Evolutionary conservation across 2,888 invertebrate genomes (phyloP), one percentile per base, ranked within the genome.

Genomic region (Aphodius sticticus): DNA sequence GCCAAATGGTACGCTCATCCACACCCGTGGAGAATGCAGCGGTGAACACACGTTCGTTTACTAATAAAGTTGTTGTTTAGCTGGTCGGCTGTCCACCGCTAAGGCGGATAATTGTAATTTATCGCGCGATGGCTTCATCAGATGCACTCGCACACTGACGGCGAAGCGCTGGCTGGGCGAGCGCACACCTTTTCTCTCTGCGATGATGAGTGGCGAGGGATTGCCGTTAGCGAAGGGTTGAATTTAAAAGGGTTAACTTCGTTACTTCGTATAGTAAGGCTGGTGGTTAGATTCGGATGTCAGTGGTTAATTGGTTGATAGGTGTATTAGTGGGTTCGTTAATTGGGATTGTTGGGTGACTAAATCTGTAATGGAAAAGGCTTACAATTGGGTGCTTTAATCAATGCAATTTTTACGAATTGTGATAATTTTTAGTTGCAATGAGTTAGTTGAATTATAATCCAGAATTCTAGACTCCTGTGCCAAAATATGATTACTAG

Each of bases 21-120:
- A 53, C 53, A 53, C 53, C 53, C 53, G 53, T 53, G 53, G 53
- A 7, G 53, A 53, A 53, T 53, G 53, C 53, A 1, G 53, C 53
- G 53, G 53, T 53, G 53, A 53, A 53, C 53, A 53, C 53, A 53
- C 53, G 53, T 53, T 12, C 53, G 53, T 85, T 84, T 83, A 84
- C 84, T 85, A 85, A 85, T 85, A 85, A 85, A 85, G 85, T 84
- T 82, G 85, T 84, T 85, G 84, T 85, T 85, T 85, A 84, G 84
- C 84, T 78, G 81, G 83, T 81, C 84, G 84, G 84, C 85, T 84
- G 85, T 85, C 84, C 79, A 80, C 80, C 81, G 80, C 82, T 82
- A 83, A 84, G 82, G 82, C 82, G 83, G 85, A 85, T 85, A 85
- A 86, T 86, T 85, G 85, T 85, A 85, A 85, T 85, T 85, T 85